Percentiles rank a stretch among this genome's conserved stretches.
Conservation (phyloP, 2,797 vertebrate species). For the Tangara arthus region DNA sequence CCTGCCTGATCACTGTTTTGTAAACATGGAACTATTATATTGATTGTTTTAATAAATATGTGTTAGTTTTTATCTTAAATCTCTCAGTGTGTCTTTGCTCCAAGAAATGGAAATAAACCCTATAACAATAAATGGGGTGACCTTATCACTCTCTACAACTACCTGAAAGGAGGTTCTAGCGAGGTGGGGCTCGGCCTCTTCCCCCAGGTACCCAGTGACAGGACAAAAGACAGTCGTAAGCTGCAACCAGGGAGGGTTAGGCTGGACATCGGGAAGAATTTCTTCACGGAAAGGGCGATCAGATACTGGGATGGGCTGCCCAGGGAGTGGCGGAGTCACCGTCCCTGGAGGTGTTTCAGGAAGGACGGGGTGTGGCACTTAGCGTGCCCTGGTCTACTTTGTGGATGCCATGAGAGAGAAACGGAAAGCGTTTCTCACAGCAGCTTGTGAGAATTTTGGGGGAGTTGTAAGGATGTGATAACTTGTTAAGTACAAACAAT, state of each 20-base stretch:
- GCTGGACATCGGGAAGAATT: neutral
- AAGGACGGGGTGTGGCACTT: too few relatives aligned
- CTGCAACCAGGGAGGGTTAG: neutral
- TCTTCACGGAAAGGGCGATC: too few relatives aligned
- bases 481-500: too few relatives aligned
- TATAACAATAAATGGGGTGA: rapidly evolving
- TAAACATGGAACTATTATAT: constrained; percentile 56
- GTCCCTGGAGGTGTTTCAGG: neutral
- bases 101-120: neutral
- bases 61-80: constrained; percentile 60
- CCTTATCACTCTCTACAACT: rapidly evolving
- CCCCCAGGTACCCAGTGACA: neutral
- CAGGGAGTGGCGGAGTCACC: neutral
- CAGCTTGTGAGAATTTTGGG: too few relatives aligned
- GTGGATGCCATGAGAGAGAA: too few relatives aligned
- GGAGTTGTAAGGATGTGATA: too few relatives aligned
- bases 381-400: neutral
- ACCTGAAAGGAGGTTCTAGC: too few relatives aligned
- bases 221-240: neutral
- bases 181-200: neutral
- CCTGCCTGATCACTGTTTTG: constrained; percentile 63
- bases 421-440: too few relatives aligned
- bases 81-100: neutral
- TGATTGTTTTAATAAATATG: constrained; percentile 63
- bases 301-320: neutral